Base-by-base conservation (phyloP, 2,113 vertebrate species). In the Rattus rattus region DNA sequence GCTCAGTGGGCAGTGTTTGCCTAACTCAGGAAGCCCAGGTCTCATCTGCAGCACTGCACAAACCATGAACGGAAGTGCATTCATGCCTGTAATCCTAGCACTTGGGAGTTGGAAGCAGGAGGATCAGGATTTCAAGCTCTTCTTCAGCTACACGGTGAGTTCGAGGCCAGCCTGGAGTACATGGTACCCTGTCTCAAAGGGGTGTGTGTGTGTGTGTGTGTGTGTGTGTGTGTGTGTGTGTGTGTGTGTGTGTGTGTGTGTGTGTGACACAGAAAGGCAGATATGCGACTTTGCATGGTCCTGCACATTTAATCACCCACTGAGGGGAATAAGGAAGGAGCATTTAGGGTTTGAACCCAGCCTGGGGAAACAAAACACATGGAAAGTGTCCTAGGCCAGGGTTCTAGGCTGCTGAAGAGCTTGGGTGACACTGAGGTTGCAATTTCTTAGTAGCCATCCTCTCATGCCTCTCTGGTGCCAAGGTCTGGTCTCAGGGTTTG, bases 11-110 rank as follows among this genome's bases (percentile, higher is more conserved):
- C 33, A 86, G 43, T 39, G 67, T 8, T 88, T 56, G 49, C 67
- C 33, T 70, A 88, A 17, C n/a, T 33, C 28, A 52, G 65, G 65
- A 36, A 88, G 47, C 20, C 11, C 5, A 4, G 43, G 30, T 70
- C 24, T 67, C 12, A 19, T 17, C 24, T 26, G 36, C 24, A 59
- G 13, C 14, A 39, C 22, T 36, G 49, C 47, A 70, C 14, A 73
- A 56, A n/a, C 67, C 49, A 3, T 47, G 20, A 10, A 19, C 0
- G 1, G 14, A 39, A 9, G 24, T 52, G 4, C 13, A 6, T 9
- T 36, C 17, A 19, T 33, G 30, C 67, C 85, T 88, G 85, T 26
- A 54, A 54, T 17, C 20, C 33, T 49, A 72, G 47, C 47, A 52
- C 49, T n/a, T 52, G 43, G 63, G 10, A 49, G 47, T 0, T 70